These are phyloP conservation scores for Azemiops feae DNA, from an alignment of 2,113 vertebrate genomes.

Conservation along the genomic window DNA sequence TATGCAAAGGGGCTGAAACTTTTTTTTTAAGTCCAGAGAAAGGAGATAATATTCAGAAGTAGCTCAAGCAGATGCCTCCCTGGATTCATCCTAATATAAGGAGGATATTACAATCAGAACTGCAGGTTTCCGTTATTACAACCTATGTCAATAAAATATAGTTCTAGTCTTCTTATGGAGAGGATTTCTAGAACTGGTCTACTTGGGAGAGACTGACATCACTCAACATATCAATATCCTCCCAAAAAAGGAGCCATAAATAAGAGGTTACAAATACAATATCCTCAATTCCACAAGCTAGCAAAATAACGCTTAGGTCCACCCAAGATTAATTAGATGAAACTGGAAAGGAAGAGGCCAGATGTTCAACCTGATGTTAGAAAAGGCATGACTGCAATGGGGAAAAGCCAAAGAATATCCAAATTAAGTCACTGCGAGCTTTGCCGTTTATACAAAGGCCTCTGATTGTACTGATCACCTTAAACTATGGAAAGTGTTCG, in stretches of 20 bases:
- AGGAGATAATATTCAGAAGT: not conserved
- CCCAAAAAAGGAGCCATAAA: not conserved
- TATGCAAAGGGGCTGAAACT: not conserved
- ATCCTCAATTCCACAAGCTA: not conserved
- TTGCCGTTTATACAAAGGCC: not conserved
- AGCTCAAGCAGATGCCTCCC: not conserved
- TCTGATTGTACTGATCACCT: not conserved
- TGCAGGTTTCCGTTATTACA: not conserved
- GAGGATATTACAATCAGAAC: not conserved
- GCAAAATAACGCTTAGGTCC: not conserved
- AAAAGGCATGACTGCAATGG: not conserved
- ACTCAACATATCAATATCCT: not conserved
- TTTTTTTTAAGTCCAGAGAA: not conserved
- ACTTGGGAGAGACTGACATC: not conserved
- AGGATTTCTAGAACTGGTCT: not conserved
- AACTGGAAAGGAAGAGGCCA: not conserved
- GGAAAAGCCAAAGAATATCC: not conserved
- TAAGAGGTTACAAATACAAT: not conserved
- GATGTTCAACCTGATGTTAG: not conserved
- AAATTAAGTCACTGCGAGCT: not conserved
- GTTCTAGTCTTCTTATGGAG: not conserved
- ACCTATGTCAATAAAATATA: not conserved
- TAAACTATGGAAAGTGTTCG: not conserved
- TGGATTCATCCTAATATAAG: not conserved
- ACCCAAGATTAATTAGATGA: not conserved